Percentiles rank a stretch among this genome's conserved stretches.
Evolutionary conservation across 2,113 vertebrate genomes (phyloP).

Genomic region (Phaethon lepturus): DNA sequence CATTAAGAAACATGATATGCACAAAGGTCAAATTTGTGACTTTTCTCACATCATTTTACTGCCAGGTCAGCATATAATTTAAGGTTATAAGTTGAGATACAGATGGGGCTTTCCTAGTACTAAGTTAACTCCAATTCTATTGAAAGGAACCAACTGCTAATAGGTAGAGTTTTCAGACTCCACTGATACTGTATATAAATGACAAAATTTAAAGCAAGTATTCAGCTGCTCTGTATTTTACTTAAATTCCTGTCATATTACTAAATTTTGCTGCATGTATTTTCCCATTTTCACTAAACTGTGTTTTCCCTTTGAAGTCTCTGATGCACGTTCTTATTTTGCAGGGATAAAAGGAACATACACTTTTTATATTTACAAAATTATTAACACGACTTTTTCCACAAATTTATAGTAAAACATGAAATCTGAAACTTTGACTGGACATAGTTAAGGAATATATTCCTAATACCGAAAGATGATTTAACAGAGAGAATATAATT

Average conservation of each 20-base stretch:
- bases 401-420: not conserved
- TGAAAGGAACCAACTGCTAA: not conserved
- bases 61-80: conserved; percentile 37
- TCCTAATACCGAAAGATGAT: not conserved
- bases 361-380: not conserved
- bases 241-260: not conserved
- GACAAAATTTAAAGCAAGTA: not conserved
- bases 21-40: conserved; percentile 34
- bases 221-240: not conserved
- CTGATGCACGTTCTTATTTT: not conserved
- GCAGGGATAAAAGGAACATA: not conserved
- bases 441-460: not conserved
- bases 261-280: not conserved
- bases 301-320: not conserved
- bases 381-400: not conserved
- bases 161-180: not conserved
- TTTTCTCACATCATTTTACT: conserved; percentile 39
- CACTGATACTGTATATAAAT: not conserved
- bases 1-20: not conserved
- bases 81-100: not conserved
- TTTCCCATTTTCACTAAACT: not conserved
- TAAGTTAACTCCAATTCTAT: not conserved
- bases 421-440: not conserved
- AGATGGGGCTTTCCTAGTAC: not conserved
- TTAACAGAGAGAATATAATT: not conserved